A percentile compares a stretch with the other conserved stretches of the same genome.
Conservation (phyloP, 1,140 invertebrate genomes). For the Scaptodrosophila lebanonensis region DNA sequence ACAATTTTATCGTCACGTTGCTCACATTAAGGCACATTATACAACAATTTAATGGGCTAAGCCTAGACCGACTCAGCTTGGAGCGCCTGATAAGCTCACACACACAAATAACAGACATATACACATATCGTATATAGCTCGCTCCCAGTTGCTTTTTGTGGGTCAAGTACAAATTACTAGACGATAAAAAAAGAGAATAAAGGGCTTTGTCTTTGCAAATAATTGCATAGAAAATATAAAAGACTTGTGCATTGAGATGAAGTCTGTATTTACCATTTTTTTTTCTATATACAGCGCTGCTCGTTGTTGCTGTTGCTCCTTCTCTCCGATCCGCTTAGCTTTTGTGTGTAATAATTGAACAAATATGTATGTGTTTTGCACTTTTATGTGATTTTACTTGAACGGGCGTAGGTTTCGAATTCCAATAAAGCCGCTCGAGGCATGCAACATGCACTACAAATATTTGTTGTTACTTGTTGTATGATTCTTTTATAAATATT, state of each 20-base stretch:
- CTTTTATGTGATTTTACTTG: conserved; percentile 23
- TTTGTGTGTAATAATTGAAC: no score
- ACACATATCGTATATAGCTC: no score
- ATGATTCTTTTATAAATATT: conserved; percentile 1
- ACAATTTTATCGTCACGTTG: conserved; percentile 58
- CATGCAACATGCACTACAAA: conserved; percentile 20
- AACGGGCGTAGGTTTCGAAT: conserved; percentile 20
- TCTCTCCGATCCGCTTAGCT: no score
- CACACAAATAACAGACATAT: no score
- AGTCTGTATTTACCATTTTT: no score
- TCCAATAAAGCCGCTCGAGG: conserved; percentile 32
- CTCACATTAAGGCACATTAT: conserved; percentile 53
- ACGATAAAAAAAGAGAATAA: neutral
- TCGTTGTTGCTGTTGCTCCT: no score
- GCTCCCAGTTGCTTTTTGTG: no score
- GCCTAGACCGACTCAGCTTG: conserved; percentile 11
- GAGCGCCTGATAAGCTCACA: conserved; percentile 23
- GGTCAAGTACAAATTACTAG: conserved; percentile 53
- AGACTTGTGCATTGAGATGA: no score
- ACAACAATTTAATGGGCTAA: conserved; percentile 45
- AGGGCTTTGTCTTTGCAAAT: no score
- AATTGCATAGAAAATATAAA: no score
- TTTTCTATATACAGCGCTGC: no score
- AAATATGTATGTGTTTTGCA: conserved; percentile 27
- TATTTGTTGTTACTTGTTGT: conserved; percentile 8